These are phyloP conservation scores for Myoxocephalus aenaeus DNA, from an alignment of 2,797 vertebrate genomes.

Conservation along the genomic window DNA sequence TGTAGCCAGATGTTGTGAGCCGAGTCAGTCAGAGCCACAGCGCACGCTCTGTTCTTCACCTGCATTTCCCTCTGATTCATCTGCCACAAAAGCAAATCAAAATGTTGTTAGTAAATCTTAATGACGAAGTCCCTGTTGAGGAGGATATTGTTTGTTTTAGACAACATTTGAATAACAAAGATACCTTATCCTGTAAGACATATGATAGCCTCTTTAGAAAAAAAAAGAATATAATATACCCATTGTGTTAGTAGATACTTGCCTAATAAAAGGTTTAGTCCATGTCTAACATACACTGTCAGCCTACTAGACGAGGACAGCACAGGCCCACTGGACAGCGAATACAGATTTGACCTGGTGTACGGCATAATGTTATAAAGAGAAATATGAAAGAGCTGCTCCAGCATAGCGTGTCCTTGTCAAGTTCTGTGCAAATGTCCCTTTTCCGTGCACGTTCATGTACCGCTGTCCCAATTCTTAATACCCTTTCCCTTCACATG, in stretches of 20 bases:
- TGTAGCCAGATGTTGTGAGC: constrained; percentile 99
- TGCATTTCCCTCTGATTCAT: constrained; percentile 96
- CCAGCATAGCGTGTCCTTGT: constrained; percentile 75
- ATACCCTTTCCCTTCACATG: constrained; percentile 81
- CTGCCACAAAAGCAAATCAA: constrained; percentile 80
- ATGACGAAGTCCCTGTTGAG: constrained; percentile 3
- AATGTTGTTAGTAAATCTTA: constrained; percentile 41
- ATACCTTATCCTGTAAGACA: constrained; percentile 3
- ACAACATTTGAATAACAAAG: constrained; percentile 9
- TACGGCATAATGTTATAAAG: constrained; percentile 71
- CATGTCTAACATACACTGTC: constrained; percentile 23
- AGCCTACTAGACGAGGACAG: constrained; percentile 28
- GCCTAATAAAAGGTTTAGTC: constrained; percentile 16
- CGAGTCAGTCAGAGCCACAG: constrained; percentile 96
- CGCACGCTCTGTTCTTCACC: constrained; percentile 92
- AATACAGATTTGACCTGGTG: constrained; percentile 66
- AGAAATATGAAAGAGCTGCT: constrained; percentile 75
- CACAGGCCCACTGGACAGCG: constrained; percentile 43
- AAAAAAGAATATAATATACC: not conserved
- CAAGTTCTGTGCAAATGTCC: constrained; percentile 79
- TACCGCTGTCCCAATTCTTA: constrained; percentile 73
- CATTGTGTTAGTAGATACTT: constrained; percentile 20
- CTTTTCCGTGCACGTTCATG: constrained; percentile 72
- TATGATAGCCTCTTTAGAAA: constrained; percentile 7
- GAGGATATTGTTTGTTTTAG: not conserved